Base-by-base conservation (phyloP, 2,888 invertebrate genomes). In the Xylota segnis region DNA sequence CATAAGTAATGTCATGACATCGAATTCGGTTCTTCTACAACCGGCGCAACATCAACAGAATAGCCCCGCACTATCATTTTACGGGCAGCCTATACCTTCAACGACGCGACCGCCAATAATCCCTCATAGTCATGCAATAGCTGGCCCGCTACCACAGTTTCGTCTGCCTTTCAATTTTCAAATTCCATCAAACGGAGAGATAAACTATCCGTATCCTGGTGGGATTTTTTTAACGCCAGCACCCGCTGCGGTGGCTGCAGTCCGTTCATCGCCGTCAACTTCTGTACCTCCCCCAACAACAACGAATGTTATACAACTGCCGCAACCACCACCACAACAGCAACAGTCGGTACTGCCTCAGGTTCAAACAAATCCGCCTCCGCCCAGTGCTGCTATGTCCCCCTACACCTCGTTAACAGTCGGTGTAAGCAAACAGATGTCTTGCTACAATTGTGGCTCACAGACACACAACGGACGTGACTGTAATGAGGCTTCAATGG, bases 391-490 rank as follows among this genome's bases (percentile, higher is more conserved):
- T 52, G 87, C 90, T 50, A 75, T 89, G 12, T 89, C 90, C 12
- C 90, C 91, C 16, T 91, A 91, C 78, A 89, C 90, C 61, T 79
- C 92, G 74, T 68, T 91, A 14, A 88, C 89, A 59, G 88, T 90
- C 10, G 83, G 88, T 37, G 71, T 87, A 7, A 76, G 72, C 82
- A 91, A 91, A 87, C 90, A 90, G 7, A 87, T 92, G 40, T 96
- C 96, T 52, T 98, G 98, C 93, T 98, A 96, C 93, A 98, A 98
- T 92, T 98, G 98, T 93, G 98, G 98, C 83, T 96, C 95, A 70
- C 94, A 95, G 74, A 96, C 95, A 66, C 98, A 98, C 92, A 94
- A 94, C 65, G 97, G 97, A 27, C 94, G 95, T 89, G 98, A 98
- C 89, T 98, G 98, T 92, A 96, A 96, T 90, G 97, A 97, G 91